These are phyloP conservation scores for Nephotettix cincticeps DNA, from an alignment of 1,140 invertebrate genomes.

Conservation along the genomic window DNA sequence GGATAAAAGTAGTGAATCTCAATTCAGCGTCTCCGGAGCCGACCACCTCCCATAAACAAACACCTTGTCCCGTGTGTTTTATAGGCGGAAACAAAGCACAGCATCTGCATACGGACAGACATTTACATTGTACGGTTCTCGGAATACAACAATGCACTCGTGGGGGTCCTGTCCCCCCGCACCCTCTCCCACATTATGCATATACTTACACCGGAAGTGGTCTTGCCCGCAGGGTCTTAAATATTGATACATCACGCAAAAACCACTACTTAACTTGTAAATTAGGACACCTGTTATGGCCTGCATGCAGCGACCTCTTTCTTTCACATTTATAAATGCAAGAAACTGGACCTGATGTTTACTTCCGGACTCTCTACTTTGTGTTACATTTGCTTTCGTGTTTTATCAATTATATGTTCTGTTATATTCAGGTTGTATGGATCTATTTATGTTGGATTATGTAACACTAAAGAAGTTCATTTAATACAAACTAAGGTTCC, in stretches of 20 bases:
- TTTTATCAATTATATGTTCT: too few species aligned
- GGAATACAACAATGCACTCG: conserved; percentile 7
- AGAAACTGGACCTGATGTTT: too few species aligned
- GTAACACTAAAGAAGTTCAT: too few species aligned
- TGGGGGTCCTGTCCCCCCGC: neutral
- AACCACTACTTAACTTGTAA: conserved; percentile 17
- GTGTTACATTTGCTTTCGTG: too few species aligned
- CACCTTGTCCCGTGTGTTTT: conserved; percentile 6
- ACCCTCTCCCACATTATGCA: neutral
- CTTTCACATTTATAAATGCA: too few species aligned
- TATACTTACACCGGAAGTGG: neutral
- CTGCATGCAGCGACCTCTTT: too few species aligned
- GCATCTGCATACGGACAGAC: neutral
- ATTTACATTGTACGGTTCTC: neutral
- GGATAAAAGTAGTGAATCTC: too few species aligned
- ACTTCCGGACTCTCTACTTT: too few species aligned
- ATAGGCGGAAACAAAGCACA: conserved; percentile 12
- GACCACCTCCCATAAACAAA: conserved; percentile 1
- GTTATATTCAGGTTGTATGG: too few species aligned
- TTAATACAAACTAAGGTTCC: too few species aligned
- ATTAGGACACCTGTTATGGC: conserved; percentile 6
- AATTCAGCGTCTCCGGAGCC: too few species aligned
- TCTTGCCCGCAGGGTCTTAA: neutral
- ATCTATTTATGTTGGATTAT: too few species aligned
- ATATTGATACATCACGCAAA: conserved; percentile 17